A percentile compares a stretch with the other conserved stretches of the same genome.
Conservation (phyloP, 2,888 invertebrate genomes). For the Fissipunctia ypsillon region DNA sequence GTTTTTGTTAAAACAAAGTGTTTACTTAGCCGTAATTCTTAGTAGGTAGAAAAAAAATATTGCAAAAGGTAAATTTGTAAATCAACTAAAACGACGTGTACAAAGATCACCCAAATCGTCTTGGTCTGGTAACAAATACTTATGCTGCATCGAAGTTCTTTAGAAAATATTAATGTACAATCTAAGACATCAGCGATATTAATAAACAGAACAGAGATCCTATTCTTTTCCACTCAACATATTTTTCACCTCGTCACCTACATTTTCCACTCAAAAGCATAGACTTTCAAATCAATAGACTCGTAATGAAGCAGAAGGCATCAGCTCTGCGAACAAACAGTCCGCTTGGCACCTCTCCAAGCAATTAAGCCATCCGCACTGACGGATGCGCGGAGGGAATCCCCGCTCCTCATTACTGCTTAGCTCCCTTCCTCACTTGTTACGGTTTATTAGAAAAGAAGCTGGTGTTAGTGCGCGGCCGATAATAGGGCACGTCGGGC, state of each 20-base stretch:
- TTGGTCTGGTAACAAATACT: background rate
- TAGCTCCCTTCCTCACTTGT: slow-evolving; percentile 47
- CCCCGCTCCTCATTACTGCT: slow-evolving; percentile 61
- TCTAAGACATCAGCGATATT: too few relatives aligned
- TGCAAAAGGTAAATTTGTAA: background rate
- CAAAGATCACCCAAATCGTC: background rate
- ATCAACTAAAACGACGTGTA: background rate
- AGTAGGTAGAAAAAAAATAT: background rate
- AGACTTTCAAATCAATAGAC: slow-evolving; percentile 61
- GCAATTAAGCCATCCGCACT: slow-evolving; percentile 73
- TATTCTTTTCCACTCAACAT: background rate
- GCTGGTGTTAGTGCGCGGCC: slow-evolving; percentile 11
- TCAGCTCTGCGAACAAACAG: slow-evolving; percentile 69
- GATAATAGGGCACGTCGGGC: background rate
- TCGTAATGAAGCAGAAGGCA: slow-evolving; percentile 68
- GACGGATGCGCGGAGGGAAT: slow-evolving; percentile 65
- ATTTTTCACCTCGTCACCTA: slow-evolving; percentile 49
- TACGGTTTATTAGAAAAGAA: slow-evolving; percentile 54
- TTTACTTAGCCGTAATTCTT: too few relatives aligned
- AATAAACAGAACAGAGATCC: background rate
- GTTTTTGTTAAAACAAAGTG: background rate
- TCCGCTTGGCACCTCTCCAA: slow-evolving; percentile 74
- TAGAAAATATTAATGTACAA: background rate
- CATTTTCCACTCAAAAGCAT: slow-evolving; percentile 57
- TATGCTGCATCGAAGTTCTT: background rate